These are phyloP conservation scores for Drosophila phalerata DNA, from an alignment of 2,888 invertebrate species.

Conservation along the genomic window DNA sequence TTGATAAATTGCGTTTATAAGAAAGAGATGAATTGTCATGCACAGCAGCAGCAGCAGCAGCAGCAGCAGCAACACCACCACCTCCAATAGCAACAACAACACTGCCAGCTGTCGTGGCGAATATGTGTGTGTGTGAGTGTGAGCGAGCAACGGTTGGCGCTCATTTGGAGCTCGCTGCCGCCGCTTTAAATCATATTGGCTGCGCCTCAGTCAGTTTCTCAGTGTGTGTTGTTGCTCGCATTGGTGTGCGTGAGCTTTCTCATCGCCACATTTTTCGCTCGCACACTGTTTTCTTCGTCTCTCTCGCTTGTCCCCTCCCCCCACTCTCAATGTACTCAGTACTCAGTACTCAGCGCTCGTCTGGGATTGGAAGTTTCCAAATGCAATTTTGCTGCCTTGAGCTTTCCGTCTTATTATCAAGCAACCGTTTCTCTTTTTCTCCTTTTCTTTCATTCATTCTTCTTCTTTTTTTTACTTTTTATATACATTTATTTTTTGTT, in stretches of 20 bases:
- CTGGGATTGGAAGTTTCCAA: constrained; percentile 84
- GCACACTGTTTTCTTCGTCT: constrained; percentile 56
- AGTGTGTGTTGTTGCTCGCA: constrained; percentile 14
- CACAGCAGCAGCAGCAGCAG: constrained; percentile 69
- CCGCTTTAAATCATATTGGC: constrained; percentile 82
- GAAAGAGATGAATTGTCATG: constrained; percentile 85
- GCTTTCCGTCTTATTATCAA: constrained; percentile 73
- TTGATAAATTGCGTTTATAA: constrained; percentile 85
- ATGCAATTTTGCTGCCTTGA: constrained; percentile 80
- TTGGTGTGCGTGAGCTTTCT: constrained; percentile 57
- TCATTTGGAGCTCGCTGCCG: constrained; percentile 68
- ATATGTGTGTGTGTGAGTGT: constrained; percentile 41
- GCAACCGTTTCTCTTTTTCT: constrained; percentile 47
- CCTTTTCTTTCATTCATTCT: constrained; percentile 16
- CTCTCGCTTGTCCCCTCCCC: constrained; percentile 33
- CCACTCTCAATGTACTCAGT: constrained; percentile 23
- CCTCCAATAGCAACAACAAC: constrained; percentile 45
- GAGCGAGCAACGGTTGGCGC: constrained; percentile 73
- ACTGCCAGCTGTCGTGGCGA: constrained; percentile 29
- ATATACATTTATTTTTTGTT: constrained; percentile 4
- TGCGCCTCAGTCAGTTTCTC: constrained; percentile 54
- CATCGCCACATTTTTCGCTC: constrained; percentile 67
- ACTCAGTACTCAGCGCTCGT: constrained; percentile 67
- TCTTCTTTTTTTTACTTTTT: constrained; percentile 18
- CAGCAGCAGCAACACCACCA: constrained; percentile 46